A percentile compares a stretch with the other conserved stretches of the same genome.
Conservation (phyloP, 2,888 invertebrate genomes). For the Marasmarcha lunaedactyla region DNA sequence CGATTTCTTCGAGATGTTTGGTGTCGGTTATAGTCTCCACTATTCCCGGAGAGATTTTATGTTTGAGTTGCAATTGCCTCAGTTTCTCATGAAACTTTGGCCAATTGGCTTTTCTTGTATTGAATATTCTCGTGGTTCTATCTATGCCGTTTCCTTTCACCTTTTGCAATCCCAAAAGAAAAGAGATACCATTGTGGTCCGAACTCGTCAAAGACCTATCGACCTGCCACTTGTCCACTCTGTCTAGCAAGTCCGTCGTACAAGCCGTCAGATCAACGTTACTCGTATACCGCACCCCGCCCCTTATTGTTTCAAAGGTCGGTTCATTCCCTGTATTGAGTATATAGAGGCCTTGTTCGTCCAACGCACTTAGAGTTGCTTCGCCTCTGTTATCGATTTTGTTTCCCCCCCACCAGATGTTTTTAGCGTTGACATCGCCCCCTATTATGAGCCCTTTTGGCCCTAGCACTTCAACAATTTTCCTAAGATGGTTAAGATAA, state of each 20-base stretch:
- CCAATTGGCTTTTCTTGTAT: neutral
- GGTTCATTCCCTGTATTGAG: neutral
- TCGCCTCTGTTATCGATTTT: neutral
- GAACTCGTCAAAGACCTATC: no score
- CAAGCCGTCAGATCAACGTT: neutral
- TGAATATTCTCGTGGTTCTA: neutral
- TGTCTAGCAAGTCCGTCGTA: neutral
- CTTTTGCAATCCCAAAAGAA: neutral
- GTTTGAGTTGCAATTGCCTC: neutral
- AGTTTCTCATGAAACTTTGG: no score
- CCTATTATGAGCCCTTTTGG: neutral
- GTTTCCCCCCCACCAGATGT: neutral
- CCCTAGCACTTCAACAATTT: neutral
- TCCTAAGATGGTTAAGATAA: neutral
- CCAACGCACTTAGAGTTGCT: neutral
- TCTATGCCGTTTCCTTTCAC: neutral
- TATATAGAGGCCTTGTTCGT: neutral
- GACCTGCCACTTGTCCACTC: neutral
- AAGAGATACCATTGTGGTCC: neutral
- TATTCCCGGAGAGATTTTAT: neutral
- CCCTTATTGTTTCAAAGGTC: neutral
- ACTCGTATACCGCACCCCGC: neutral
- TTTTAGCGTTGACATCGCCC: neutral
- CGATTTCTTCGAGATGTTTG: neutral
- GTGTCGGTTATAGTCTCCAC: neutral